A percentile compares a stretch with the other conserved stretches of the same genome.
Evolutionary conservation across 92 coral and sea anemone species (phyloP).

Genomic region (Pocillopora meandrina): DNA sequence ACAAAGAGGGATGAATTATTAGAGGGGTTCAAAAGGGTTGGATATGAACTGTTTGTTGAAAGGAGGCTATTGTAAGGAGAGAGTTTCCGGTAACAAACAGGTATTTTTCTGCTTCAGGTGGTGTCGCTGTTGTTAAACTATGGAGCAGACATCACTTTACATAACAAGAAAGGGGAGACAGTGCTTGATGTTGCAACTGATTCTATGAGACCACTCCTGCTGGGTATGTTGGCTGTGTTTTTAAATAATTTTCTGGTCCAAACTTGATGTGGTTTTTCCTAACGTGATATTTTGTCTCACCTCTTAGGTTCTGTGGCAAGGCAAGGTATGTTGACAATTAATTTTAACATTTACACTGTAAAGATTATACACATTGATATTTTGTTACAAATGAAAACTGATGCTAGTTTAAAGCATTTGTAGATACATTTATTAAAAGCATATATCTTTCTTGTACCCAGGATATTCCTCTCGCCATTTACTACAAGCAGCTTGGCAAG

Average conservation of each 20-base stretch:
- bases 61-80: neutral
- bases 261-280: neutral
- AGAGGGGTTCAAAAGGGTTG: too few species aligned
- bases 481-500: conserved; percentile 99
- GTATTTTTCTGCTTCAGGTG: conserved; percentile 43
- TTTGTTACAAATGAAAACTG: neutral
- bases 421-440: neutral
- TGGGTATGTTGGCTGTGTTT: conserved; percentile 48
- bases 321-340: conserved; percentile 62
- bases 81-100: neutral
- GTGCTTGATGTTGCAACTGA: conserved; percentile 66
- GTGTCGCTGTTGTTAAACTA: conserved; percentile 72
- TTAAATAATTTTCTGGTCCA: neutral
- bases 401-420: neutral
- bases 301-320: conserved; percentile 77
- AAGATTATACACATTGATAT: neutral
- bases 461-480: conserved; percentile 88
- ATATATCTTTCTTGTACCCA: conserved; percentile 16
- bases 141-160: conserved; percentile 85
- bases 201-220: conserved; percentile 56
- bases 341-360: neutral
- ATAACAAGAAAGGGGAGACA: conserved; percentile 67
- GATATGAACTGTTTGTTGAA: too few species aligned
- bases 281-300: neutral
- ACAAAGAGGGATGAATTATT: too few species aligned